phyloP scores from a whole-genome alignment of 1,140 invertebrate genomes.

The Grapholita molesta region DNA sequence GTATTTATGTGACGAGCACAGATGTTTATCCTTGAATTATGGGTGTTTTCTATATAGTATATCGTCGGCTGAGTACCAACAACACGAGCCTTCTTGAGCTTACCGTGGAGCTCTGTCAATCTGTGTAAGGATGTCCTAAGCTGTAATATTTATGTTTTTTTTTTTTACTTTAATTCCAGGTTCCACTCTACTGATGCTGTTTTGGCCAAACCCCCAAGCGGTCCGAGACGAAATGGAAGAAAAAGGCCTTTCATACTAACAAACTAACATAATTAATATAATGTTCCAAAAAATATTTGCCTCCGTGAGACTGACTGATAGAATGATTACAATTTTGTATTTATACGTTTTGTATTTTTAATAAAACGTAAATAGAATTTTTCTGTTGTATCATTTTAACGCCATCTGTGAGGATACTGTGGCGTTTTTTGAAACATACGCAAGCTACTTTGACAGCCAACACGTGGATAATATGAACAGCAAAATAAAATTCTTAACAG shows the following conservation, averaged over 20 bases:
- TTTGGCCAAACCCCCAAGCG: constrained; percentile 59
- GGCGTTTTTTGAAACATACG: background rate
- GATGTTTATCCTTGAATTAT: no score
- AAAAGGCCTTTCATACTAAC: constrained; percentile 54
- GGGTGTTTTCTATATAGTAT: no score
- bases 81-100: no score
- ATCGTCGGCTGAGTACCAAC: no score
- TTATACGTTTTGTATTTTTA: constrained; percentile 12
- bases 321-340: constrained; percentile 14
- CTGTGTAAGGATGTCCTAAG: no score
- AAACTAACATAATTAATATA: constrained; percentile 2
- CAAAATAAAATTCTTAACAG: background rate
- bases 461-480: background rate
- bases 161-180: constrained; percentile 30
- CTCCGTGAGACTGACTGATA: constrained; percentile 13
- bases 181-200: constrained; percentile 53
- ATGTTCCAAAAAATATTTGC: constrained; percentile 5
- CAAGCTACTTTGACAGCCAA: background rate
- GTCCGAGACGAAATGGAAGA: constrained; percentile 56
- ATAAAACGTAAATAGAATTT: background rate
- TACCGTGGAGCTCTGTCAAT: no score
- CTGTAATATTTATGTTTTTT: background rate
- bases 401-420: background rate
- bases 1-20: no score
- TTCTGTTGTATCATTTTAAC: background rate